Evolutionary conservation across 2,113 vertebrate species (phyloP).

Genomic region (Elephantulus edwardii): DNA sequence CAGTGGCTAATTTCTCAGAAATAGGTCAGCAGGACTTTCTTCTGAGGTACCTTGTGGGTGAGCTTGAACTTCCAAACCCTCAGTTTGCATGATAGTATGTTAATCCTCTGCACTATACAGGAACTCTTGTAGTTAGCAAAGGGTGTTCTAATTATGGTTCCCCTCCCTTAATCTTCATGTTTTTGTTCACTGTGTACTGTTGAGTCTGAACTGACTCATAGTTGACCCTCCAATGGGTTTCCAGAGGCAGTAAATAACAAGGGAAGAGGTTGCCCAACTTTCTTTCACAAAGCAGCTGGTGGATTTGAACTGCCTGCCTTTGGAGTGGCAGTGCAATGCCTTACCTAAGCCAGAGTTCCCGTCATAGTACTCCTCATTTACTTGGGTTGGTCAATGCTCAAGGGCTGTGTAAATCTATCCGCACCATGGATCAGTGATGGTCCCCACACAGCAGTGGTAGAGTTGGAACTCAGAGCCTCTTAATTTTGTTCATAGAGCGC

Average conservation of each 20-base stretch:
- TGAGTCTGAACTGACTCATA: too few species aligned
- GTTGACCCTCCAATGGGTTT: too few species aligned
- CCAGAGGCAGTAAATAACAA: too few species aligned
- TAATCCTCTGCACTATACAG: neutral
- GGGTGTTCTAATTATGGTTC: accelerated
- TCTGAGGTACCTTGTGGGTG: neutral
- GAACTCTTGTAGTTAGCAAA: neutral
- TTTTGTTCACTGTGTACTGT: too few species aligned
- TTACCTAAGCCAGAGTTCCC: too few species aligned
- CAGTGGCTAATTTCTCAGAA: neutral
- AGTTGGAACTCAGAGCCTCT: neutral
- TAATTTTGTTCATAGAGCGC: neutral
- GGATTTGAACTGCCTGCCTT: too few species aligned
- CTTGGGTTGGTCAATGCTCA: neutral
- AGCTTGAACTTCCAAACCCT: neutral
- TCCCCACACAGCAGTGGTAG: neutral
- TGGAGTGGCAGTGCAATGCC: too few species aligned
- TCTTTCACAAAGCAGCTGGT: too few species aligned
- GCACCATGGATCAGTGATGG: accelerated
- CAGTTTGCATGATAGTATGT: neutral
- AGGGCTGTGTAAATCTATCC: neutral
- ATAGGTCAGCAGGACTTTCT: neutral
- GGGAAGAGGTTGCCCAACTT: too few species aligned
- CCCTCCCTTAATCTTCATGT: neutral
- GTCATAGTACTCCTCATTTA: neutral